Percentiles rank a stretch among this genome's conserved stretches.
These are phyloP conservation scores for Verasper variegatus DNA, from an alignment of 2,113 vertebrate genomes.

Conservation along the genomic window DNA sequence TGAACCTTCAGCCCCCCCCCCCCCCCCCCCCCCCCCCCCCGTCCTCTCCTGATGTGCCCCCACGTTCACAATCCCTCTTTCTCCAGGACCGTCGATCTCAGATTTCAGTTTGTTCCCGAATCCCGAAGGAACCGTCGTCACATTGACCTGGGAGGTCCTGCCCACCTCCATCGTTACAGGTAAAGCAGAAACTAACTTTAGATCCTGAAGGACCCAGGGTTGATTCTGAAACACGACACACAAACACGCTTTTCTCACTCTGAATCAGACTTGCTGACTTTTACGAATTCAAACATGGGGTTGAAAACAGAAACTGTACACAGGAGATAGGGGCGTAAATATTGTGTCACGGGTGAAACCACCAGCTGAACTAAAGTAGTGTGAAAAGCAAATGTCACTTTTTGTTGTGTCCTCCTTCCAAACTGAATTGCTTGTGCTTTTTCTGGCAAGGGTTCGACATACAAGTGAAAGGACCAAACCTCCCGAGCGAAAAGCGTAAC, in stretches of 20 bases:
- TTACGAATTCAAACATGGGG: constrained; percentile 11
- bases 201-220: neutral
- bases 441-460: constrained; percentile 73
- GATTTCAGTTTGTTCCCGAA: constrained; percentile 70
- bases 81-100: constrained; percentile 76
- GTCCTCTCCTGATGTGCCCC: neutral
- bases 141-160: constrained; percentile 76
- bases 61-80: constrained; percentile 37
- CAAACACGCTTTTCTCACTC: constrained; percentile 21
- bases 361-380: neutral
- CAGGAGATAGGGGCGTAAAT: constrained; percentile 66
- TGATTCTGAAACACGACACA: neutral
- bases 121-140: constrained; percentile 65
- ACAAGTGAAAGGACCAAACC: constrained; percentile 76
- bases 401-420: neutral
- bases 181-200: constrained; percentile 35
- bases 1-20: neutral
- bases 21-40: too few relatives aligned
- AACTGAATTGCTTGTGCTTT: neutral
- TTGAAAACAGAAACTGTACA: constrained; percentile 49
- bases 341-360: constrained; percentile 26
- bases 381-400: neutral
- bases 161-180: constrained; percentile 76
- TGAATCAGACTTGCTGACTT: constrained; percentile 12
- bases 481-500: neutral